Base-by-base conservation (phyloP, 1,140 invertebrate genomes). In the Microplitis mediator region DNA sequence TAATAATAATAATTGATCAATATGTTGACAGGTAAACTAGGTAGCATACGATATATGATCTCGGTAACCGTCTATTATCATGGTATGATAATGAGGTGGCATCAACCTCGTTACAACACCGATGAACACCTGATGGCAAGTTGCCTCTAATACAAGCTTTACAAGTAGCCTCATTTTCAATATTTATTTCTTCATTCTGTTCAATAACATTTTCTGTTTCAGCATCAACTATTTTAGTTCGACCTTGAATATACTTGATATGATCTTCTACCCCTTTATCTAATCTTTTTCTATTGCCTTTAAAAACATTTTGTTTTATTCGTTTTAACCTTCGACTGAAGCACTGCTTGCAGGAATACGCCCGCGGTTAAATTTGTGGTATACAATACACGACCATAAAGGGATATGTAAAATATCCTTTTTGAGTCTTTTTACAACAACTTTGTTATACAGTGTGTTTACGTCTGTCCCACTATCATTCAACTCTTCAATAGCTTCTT, bases 71-170 rank as follows among this genome's bases (percentile, higher is more conserved):
- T n/a, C n/a, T n/a, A n/a, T n/a, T n/a, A n/a, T n/a, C n/a, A n/a
- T n/a, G n/a, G n/a, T n/a, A n/a, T n/a, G n/a, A n/a, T n/a, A n/a
- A n/a, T n/a, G n/a, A n/a, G n/a, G n/a, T n/a, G n/a, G n/a, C n/a
- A n/a, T n/a, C 35, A 36, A 3, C 35, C 35, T 3, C 35, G 35
- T 36, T 36, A n/a, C n/a, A 14, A 52, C 77, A 79, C 14, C n/a
- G n/a, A 66, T 76, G 68, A 11, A 70, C 66, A 51, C 71, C 71
- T 3, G 63, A 23, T 60, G 77, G 75, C 3, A 52, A 45, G 34
- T 75, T 63, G 61, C 73, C 69, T 62, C 66, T 74, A 9, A 11
- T 58, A 32, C 77, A 78, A n/a, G 69, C 77, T 45, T 39, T 8
- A 66, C 74, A 76, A 39, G 23, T 36, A 13, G 9, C 36, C 6